phyloP scores from a whole-genome alignment of 2,113 vertebrate genomes.

The Phycodurus eques region DNA sequence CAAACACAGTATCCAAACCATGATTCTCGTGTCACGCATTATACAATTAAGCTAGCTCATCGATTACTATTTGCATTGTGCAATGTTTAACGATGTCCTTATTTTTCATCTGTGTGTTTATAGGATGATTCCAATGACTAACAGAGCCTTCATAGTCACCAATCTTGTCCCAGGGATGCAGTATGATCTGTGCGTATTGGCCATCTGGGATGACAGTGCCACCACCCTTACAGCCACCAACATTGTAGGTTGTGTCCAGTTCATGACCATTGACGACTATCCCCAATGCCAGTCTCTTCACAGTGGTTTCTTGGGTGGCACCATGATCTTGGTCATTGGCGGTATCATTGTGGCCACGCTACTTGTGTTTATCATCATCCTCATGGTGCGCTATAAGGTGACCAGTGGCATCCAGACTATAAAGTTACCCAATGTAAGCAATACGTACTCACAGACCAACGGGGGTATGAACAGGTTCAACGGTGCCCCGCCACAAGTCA shows the following conservation, averaged over 20 bases:
- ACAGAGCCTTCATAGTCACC: conserved; percentile 90
- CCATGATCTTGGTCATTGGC: conserved; percentile 95
- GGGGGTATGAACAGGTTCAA: conserved; percentile 80
- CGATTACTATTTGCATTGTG: conserved; percentile 17
- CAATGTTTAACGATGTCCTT: conserved; percentile 13
- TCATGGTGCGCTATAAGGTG: conserved; percentile 94
- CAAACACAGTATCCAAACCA: conserved; percentile 36
- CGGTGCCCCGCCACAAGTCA: conserved; percentile 69
- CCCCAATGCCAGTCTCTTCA: conserved; percentile 91
- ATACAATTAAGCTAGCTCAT: background rate
- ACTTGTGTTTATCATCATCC: conserved; percentile 92
- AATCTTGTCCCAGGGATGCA: conserved; percentile 92
- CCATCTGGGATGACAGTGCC: conserved; percentile 94
- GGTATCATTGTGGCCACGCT: conserved; percentile 94
- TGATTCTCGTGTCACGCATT: conserved; percentile 73
- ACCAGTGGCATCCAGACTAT: conserved; percentile 79
- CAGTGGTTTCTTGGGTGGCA: conserved; percentile 91
- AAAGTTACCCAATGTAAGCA: conserved; percentile 84
- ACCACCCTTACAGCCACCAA: conserved; percentile 95
- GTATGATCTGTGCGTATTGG: conserved; percentile 94
- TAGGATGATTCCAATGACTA: conserved; percentile 91
- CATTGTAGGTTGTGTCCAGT: conserved; percentile 91
- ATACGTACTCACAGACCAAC: conserved; percentile 90
- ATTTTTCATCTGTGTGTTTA: conserved; percentile 33
- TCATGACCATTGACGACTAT: conserved; percentile 89